Base-by-base conservation (phyloP, 2,797 vertebrate genomes). In the Erethizon dorsatum region DNA sequence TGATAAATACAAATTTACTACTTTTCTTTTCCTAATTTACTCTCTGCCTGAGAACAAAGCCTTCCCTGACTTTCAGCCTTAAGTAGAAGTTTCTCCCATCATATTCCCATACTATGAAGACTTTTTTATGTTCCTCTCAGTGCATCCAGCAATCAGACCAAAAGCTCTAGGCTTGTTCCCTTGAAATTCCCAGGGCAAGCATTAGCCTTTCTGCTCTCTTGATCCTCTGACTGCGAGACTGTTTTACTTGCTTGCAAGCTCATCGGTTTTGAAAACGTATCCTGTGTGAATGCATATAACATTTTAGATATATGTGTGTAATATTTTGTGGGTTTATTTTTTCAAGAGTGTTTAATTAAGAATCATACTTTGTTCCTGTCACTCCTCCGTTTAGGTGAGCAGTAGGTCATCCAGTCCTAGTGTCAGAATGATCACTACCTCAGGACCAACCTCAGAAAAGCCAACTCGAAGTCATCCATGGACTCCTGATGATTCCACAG, bases 381-480 rank as follows among this genome's bases (percentile, higher is more conserved):
- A 28, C 37, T 90, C 90, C 26, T 96, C 93, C 41, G 24, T 86
- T 1, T 65, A 98, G 97, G 97, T 97, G 92, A 99, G 99, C 98
- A 99, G 99, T 99, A 99, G 99, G 90, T 99, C 99, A 84, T 99
- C 99, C 97, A 99, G 99, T 98, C 99, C 99, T 87, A 99, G 99
- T 97, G 98, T 99, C 97, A 99, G 99, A 99, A 99, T 99, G 99
- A 99, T 99, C 99, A 99, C 99, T 71, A 98, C 99, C 93, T 99
- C 99, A 98, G 99, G 99, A 99, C 98, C 99, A 98, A 99, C 98
- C 95, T 98, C 99, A 97, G 99, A 99, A 98, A 99, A 99, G 63
- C 98, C 99, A 97, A 59, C 98, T 98, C 99, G 99, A 98, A 99
- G 98, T 97, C 99, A 99, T 97, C 98, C 98, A 84, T 99, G 99